Evolutionary conservation across 2,797 vertebrate genomes (phyloP).

Genomic region (Notolepis coatsorum): DNA sequence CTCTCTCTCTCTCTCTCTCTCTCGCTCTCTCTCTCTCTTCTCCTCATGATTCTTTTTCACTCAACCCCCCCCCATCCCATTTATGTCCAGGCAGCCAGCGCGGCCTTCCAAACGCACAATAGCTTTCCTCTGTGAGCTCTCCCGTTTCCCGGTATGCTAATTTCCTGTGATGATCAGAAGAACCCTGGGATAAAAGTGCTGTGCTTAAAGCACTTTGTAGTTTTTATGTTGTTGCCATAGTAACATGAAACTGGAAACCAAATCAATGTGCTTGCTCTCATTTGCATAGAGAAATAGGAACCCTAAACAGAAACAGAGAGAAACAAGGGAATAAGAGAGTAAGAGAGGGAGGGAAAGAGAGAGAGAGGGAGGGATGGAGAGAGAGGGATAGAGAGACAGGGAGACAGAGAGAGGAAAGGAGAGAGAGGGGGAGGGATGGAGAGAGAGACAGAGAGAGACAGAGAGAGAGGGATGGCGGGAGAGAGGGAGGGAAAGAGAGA

Average conservation of each 20-base stretch:
- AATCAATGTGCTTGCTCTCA: constrained; percentile 78
- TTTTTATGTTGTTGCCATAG: constrained; percentile 83
- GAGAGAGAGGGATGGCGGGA: constrained; percentile 16
- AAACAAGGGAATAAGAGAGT: constrained; percentile 15
- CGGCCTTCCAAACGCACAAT: constrained; percentile 75
- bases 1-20: not conserved
- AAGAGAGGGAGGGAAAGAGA: not conserved
- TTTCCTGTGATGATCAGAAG: constrained; percentile 83
- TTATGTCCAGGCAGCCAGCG: constrained; percentile 69
- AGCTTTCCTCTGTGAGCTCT: constrained; percentile 72
- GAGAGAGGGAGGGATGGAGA: constrained; percentile 13
- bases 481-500: constrained; percentile 4
- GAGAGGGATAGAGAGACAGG: constrained; percentile 19
- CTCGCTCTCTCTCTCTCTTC: not conserved
- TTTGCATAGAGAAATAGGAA: constrained; percentile 77
- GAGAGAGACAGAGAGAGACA: constrained; percentile 13
- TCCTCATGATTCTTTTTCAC: too few relatives aligned
- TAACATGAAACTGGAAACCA: constrained; percentile 79
- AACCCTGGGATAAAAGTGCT: constrained; percentile 77
- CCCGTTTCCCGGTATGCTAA: constrained; percentile 80
- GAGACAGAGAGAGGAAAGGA: constrained; percentile 14
- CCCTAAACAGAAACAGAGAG: constrained; percentile 68
- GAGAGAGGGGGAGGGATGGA: constrained; percentile 4
- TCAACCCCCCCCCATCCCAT: constrained; percentile 14
- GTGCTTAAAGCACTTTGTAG: constrained; percentile 78